Conservation (phyloP, 2,888 invertebrate species). For the Ramazzottius varieornatus region DNA sequence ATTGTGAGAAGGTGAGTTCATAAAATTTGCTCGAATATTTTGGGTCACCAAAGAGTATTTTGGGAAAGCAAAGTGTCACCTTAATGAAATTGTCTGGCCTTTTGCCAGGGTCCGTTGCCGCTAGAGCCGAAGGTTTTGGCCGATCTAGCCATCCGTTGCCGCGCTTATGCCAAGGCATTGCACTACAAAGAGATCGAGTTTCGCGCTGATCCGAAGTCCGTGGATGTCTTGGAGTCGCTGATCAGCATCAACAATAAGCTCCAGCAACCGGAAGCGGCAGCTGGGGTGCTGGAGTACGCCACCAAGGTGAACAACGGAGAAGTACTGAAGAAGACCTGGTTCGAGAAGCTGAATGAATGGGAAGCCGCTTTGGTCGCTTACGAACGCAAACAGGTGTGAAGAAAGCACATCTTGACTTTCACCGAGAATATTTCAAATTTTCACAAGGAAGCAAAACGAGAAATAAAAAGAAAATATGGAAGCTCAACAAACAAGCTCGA, state of each 20-base stretch:
- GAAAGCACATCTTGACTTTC: constrained; percentile 13
- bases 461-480: too few species aligned
- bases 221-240: constrained; percentile 66
- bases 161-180: constrained; percentile 52
- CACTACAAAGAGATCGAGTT: constrained; percentile 84
- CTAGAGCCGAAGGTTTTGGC: constrained; percentile 62
- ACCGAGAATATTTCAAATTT: constrained; percentile 16
- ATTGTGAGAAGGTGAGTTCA: constrained; percentile 55
- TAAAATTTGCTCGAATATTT: not conserved
- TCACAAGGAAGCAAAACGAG: too few species aligned
- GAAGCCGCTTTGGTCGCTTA: constrained; percentile 75
- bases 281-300: constrained; percentile 60
- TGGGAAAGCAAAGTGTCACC: not conserved
- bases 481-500: too few species aligned
- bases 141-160: constrained; percentile 74
- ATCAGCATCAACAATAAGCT: constrained; percentile 87
- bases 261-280: constrained; percentile 90
- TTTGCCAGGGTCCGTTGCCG: constrained; percentile 62
- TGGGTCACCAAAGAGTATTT: not conserved
- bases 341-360: constrained; percentile 96
- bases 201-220: constrained; percentile 41
- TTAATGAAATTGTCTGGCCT: constrained; percentile 2
- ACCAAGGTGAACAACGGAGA: constrained; percentile 46
- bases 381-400: constrained; percentile 35
- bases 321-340: constrained; percentile 63